Base-by-base conservation (phyloP, 1,140 invertebrate species). In the Ceratina calcarata region DNA sequence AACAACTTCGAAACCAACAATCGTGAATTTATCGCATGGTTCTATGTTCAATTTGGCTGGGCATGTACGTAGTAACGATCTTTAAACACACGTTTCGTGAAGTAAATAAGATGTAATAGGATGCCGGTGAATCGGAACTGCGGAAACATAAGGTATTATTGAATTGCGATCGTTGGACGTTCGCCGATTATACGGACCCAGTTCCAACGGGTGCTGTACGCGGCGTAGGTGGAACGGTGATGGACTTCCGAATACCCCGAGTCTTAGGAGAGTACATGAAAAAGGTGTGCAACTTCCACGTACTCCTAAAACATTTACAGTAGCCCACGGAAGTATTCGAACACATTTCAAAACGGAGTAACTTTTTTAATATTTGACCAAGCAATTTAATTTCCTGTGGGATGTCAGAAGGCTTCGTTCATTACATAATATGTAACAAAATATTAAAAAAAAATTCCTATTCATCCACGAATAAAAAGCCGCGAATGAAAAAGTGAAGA, bases 21-120 rank as follows among this genome's bases (percentile, higher is more conserved):
- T 97, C 7, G 94, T 99, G 1, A 99, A 98, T 92, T 91, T 99
- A 37, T 97, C 97, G 0, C 98, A 98, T 91, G 98, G 99, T 91
- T 94, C 96, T 0, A 98, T 98, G 91, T 99, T 99, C 89, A 99
- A 99, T 91, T 92, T 99, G 51, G 97, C 95, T 77, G 97, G 97
- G 4, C 96, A 98, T 90, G 94, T 93, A 89, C 91, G 88, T 87
- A 94, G 91, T 86, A 87, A 45, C 18, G 27, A 51, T 10, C 65
- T 67, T 60, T 73, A 45, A 58, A 60, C 49, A 15, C 15, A 16
- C 8, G 53, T 67, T 57, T 18, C 37, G 1, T 13, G 20, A 65
- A 61, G 37, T 57, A 22, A 12, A 12, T 68, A 32, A 55, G 69
- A 58, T 64, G 15, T 58, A 58, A n/a, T 55, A 91, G 89, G 82